Evolutionary conservation across 2,888 invertebrate genomes (phyloP), one percentile per base, ranked within the genome.

Genomic region (Penaeus monodon): DNA sequence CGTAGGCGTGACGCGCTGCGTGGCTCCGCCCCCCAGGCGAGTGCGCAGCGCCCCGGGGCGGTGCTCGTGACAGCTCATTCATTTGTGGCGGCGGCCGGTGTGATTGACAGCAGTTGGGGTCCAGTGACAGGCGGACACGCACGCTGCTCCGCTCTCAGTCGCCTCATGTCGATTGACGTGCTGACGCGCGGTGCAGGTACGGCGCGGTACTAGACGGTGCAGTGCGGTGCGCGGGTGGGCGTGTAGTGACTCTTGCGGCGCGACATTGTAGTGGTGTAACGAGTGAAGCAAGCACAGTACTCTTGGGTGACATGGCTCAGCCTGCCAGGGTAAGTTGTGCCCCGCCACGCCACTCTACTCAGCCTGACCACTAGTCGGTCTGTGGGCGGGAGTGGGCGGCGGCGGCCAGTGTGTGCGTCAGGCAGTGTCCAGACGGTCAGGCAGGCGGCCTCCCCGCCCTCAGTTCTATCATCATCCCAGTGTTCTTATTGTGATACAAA

Each of bases 31-130:
- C 68, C 38, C 22, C 38, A 33, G 33, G 80, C 57, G 64, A 65
- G 84, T 89, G 86, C 89, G 89, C 89, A 89, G 86, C 66, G 86
- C 84, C 86, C 86, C 66, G 83, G 86, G 89, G 89, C 89, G 89
- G 89, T 84, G 86, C 89, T 88, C 88, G 88, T 90, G 90, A 90
- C 90, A 90, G 90, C 88, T 90, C 90, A 90, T 90, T 90, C 90
- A 90, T 90, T 90, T 90, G 90, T 88, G 90, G 90, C 87, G 85
- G 87, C 85, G 85, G 88, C 81, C 84, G 88, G 88, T 83, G 88
- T 90, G 90, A 90, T 90, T 90, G 90, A 90, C 90, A 90, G 90
- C 90, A 90, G 90, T 90, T 90, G 90, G 88, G 90, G 88, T 88
- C 85, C 90, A 90, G 90, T 90, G 90, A 90, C 90, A 90, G 87